These are phyloP conservation scores for Papilio gigon DNA, from an alignment of 2,888 invertebrate species.

Conservation along the genomic window DNA sequence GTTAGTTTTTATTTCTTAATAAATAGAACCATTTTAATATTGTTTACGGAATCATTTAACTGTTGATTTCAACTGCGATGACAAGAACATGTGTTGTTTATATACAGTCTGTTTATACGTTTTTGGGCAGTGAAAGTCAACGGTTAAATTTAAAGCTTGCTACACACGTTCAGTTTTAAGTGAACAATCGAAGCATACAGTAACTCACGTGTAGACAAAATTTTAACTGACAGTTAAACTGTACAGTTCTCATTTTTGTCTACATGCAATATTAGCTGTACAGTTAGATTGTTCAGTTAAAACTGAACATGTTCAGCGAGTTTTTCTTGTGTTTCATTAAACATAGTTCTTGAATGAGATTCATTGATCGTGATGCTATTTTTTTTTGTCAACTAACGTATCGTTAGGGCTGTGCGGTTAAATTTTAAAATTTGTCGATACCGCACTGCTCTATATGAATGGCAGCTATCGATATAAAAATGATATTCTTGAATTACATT, in stretches of 20 bases:
- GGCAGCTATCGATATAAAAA: conserved; percentile 26
- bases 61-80: not conserved
- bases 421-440: conserved; percentile 30
- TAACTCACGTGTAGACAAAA: no score
- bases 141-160: not conserved
- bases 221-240: no score
- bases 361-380: not conserved
- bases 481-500: not conserved
- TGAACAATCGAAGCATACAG: no score
- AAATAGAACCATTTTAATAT: not conserved
- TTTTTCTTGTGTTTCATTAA: conserved; percentile 1
- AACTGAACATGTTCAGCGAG: no score
- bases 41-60: conserved; percentile 13
- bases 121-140: not conserved
- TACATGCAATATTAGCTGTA: no score
- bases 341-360: conserved; percentile 25
- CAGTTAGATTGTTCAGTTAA: no score
- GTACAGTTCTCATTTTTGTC: no score
- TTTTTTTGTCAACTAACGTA: conserved; percentile 35
- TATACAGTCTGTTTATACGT: not conserved
- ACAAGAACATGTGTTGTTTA: not conserved
- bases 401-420: conserved; percentile 13
- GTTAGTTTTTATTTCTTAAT: conserved; percentile 80
- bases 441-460: conserved; percentile 11
- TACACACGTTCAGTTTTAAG: no score